A percentile compares a stretch with the other conserved stretches of the same genome.
Evolutionary conservation across 2,113 vertebrate genomes (phyloP).

Genomic region (Tachuris rubrigastra): DNA sequence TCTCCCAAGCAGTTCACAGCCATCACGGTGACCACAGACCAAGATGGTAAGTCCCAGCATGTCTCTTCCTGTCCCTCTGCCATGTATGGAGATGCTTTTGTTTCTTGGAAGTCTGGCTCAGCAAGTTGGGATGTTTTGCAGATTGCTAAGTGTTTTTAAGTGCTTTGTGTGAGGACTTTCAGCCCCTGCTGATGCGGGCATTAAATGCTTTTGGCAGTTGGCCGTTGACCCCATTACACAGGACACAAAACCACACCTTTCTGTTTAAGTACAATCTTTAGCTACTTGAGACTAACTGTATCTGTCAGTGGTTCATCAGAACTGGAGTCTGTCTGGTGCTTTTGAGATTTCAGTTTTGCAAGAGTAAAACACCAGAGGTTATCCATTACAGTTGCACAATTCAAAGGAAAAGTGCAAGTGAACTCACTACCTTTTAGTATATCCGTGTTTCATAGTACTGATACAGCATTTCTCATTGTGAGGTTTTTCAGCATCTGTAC

Average conservation of each 20-base stretch:
- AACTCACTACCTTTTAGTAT: not conserved
- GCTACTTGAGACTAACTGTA: not conserved
- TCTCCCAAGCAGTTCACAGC: conserved; percentile 86
- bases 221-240: not conserved
- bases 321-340: not conserved
- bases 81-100: not conserved
- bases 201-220: not conserved
- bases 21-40: conserved; percentile 90
- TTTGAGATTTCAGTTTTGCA: not conserved
- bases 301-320: not conserved
- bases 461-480: not conserved
- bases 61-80: not conserved
- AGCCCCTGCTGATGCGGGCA: not conserved
- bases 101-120: not conserved
- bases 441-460: not conserved
- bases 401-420: not conserved
- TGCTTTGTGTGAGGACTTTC: not conserved
- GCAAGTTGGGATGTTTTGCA: not conserved
- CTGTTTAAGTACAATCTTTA: not conserved
- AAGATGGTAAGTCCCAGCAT: conserved; percentile 83
- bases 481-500: not conserved
- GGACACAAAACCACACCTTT: not conserved
- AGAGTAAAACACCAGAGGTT: not conserved
- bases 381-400: not conserved
- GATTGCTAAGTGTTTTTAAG: not conserved